Conservation (phyloP, 2,113 vertebrate species). For the Hippopotamus amphibius region DNA sequence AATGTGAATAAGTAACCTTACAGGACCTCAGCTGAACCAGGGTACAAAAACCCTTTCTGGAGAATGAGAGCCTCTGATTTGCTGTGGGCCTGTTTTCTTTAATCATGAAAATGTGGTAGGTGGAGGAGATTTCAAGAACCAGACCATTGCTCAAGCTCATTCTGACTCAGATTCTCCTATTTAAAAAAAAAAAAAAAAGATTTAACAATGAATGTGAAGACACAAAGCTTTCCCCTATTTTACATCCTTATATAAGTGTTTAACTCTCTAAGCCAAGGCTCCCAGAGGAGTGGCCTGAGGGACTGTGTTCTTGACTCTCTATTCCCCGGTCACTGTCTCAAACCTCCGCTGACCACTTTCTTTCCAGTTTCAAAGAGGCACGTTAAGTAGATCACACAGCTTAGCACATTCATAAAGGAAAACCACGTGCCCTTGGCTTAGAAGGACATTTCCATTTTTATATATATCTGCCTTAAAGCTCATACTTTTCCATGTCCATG, state of each 20-base stretch:
- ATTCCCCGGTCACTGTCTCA: neutral
- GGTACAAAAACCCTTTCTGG: neutral
- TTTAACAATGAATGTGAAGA: neutral
- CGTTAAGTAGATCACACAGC: neutral
- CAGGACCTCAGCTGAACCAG: neutral
- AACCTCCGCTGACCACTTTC: neutral
- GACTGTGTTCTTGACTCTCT: neutral
- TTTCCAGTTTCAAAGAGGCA: neutral
- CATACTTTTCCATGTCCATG: neutral
- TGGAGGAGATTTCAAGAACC: neutral
- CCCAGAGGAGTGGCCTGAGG: neutral
- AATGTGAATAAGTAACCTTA: neutral
- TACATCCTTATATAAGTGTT: neutral
- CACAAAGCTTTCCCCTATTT: neutral
- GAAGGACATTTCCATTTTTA: neutral
- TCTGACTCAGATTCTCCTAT: neutral
- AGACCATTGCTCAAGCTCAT: neutral
- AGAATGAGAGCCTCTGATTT: neutral
- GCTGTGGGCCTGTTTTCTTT: neutral
- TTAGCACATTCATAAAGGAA: neutral
- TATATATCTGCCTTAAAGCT: neutral
- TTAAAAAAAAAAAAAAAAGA: neutral
- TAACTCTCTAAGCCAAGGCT: neutral
- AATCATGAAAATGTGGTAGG: neutral
- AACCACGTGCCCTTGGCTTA: neutral